Evolutionary conservation across 1,140 invertebrate genomes (phyloP), one percentile per base, ranked within the genome.

Genomic region (Nixonia krombeini): DNA sequence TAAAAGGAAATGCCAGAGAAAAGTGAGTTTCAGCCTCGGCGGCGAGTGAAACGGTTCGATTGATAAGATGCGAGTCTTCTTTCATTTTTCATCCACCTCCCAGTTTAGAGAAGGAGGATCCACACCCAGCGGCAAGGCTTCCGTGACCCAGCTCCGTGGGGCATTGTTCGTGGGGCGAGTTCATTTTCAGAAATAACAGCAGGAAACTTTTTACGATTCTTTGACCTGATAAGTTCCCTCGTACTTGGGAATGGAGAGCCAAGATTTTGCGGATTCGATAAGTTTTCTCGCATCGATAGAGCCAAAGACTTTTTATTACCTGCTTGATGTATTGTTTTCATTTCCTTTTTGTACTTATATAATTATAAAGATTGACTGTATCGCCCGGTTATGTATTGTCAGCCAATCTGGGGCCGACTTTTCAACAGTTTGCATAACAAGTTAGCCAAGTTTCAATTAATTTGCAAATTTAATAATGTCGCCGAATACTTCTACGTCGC

Each of bases 171-270:
- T 44, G 29, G 47, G 21, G 35, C 42, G 18, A 58, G 66, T 58
- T 74, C 72, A 73, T 74, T 74, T 73, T 74, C 63, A 49, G 58
- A 64, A 57, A 73, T 74, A 74, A 68, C 49, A 61, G 41, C 13
- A 12, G 16, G 47, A 41, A 61, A 61, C 71, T 71, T 74, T 73
- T 73, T 63, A 67, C 58, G 62, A 52, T 51, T 18, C 37, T 42
- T 38, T 45, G 21, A 72, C 55, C 61, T 47, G 73, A 72, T 73
- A 69, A 68, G 58, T 55, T 68, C 58, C 17, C n/a, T 23, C 23
- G 40, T 13, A n/a, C 40, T 4, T n/a, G 40, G 23, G 40, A 17
- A n/a, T n/a, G 38, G 17, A 21, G 23, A 13, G 17, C 4, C 18
- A 23, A 42, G 40, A 42, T 42, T 33, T 21, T 10, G 16, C 23